phyloP scores from a whole-genome alignment of 2,888 invertebrate species.

The Drosophila multiciliata region DNA sequence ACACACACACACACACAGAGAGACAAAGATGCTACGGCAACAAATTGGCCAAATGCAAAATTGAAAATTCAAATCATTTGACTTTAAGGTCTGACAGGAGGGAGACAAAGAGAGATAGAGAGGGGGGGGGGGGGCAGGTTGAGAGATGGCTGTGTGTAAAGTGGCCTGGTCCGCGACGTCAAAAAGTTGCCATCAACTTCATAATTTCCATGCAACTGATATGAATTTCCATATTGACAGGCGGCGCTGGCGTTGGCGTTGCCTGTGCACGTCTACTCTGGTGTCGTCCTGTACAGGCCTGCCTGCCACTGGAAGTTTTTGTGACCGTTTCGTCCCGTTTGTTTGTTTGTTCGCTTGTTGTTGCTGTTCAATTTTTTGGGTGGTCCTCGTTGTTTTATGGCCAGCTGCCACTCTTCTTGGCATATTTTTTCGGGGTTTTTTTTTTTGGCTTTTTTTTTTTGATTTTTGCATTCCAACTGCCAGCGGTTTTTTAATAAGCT shows the following conservation, averaged over 20 bases:
- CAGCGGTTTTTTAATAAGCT: slow-evolving; percentile 74
- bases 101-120: background rate
- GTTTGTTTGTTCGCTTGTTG: slow-evolving; percentile 26
- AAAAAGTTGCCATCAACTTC: slow-evolving; percentile 49
- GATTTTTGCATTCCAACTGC: slow-evolving; percentile 47
- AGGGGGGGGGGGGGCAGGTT: too few species aligned
- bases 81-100: slow-evolving; percentile 45
- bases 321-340: background rate
- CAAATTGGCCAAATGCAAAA: slow-evolving; percentile 17
- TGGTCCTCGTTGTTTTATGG: slow-evolving; percentile 72
- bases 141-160: slow-evolving; percentile 15
- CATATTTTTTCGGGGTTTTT: slow-evolving; percentile 32
- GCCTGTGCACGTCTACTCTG: slow-evolving; percentile 39
- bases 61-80: slow-evolving; percentile 27
- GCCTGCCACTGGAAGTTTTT: slow-evolving; percentile 47
- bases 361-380: slow-evolving; percentile 74
- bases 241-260: slow-evolving; percentile 73
- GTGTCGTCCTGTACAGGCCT: slow-evolving; percentile 4
- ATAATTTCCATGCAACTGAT: slow-evolving; percentile 64
- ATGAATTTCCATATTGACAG: slow-evolving; percentile 80
- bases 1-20: background rate
- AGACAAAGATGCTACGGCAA: background rate
- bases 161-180: slow-evolving; percentile 49
- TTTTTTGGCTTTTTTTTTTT: slow-evolving; percentile 38
- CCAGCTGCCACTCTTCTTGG: slow-evolving; percentile 48